These are phyloP conservation scores for Himantopus leucocephalus DNA, from an alignment of 2,113 vertebrate species.

Conservation along the genomic window DNA sequence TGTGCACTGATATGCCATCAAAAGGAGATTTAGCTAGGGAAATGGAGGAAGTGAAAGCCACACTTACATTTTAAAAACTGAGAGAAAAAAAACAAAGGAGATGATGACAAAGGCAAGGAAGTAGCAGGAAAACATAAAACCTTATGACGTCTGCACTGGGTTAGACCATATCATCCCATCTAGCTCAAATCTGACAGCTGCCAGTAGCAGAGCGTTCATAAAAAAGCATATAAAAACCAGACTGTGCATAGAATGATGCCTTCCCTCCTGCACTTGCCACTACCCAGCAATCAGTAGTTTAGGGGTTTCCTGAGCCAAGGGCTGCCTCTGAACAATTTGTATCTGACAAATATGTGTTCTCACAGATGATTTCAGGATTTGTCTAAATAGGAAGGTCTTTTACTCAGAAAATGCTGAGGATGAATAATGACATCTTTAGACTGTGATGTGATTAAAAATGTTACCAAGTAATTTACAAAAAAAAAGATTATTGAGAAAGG, in stretches of 20 bases:
- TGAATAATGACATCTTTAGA: neutral
- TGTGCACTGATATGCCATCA: too few relatives aligned
- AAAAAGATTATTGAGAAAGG: neutral
- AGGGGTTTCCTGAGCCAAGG: neutral
- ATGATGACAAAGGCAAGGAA: neutral
- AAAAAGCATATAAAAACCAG: neutral
- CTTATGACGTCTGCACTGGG: neutral
- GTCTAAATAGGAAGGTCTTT: neutral
- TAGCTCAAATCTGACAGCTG: neutral
- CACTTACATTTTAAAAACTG: neutral
- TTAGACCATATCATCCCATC: neutral
- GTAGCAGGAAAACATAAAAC: neutral
- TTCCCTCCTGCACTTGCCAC: neutral
- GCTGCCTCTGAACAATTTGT: neutral
- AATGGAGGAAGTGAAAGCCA: neutral
- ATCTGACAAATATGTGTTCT: neutral
- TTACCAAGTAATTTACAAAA: neutral
- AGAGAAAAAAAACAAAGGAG: neutral
- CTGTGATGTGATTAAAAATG: neutral
- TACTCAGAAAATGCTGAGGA: neutral
- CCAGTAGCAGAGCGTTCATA: neutral
- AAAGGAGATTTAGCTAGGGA: neutral
- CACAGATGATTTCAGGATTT: neutral
- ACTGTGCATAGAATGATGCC: accelerated
- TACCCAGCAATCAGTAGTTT: neutral